Evolutionary conservation across 2,797 vertebrate genomes (phyloP), one percentile per base, ranked within the genome.

Genomic region (Mus caroli): DNA sequence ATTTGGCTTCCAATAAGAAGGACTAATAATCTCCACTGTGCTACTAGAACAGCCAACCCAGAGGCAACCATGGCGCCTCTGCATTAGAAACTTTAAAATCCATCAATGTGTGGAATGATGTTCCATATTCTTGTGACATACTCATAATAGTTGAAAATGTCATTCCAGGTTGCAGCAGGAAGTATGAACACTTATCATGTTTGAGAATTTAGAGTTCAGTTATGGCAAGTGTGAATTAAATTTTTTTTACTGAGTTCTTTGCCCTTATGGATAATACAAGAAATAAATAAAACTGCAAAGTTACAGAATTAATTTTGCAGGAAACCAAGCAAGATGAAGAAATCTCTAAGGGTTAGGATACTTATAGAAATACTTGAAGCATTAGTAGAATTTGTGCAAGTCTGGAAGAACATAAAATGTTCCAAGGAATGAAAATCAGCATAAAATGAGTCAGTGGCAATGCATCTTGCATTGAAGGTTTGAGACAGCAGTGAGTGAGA

Each of bases 1-100:
- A 34, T 88, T 94, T 34, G 75, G 69, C 40, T 97, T 86, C 91
- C 84, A 31, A 14, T 94, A 79, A 40, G 26, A 95, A 93, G 93
- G 64, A 76, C 34, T 83, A 88, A 96, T 80, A 76, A 50, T 91
- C 28, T 80, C 67, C 43, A 62, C 40, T 90, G 54, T 54, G 31
- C 12, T 85, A 94, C 83, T 22, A 67, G 40, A 87, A 96, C 9
- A 96, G 31, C 31, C 46, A 79, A 85, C 14, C 24, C 12, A 50
- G 34, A 86, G 20, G 90, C 13, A 54, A 88, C 67, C 19, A 24
- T 2, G 31, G 6, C 60, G 43, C n/a, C 34, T 93, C 52, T 80
- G 17, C 40, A 89, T 34, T 84, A 43, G 69, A 94, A 37, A n/a
- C 54, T 67, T 73, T 56, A 92, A 60, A 64, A 75, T 86, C 5